Conservation (phyloP, 2,888 invertebrate genomes). For the Ditylenchus weischeri region DNA sequence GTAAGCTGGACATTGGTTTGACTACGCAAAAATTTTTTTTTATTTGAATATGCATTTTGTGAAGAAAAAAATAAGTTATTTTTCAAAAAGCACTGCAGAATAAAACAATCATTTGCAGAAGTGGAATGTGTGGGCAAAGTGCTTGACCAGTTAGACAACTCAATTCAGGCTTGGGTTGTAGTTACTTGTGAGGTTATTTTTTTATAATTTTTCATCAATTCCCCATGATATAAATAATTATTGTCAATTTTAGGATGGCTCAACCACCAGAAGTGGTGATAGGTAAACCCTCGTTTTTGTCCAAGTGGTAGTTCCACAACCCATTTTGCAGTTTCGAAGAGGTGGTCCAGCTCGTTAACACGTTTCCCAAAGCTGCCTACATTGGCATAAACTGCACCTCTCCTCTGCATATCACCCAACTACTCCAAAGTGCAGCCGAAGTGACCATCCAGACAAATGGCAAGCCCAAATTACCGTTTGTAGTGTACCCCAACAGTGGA, state of each 20-base stretch:
- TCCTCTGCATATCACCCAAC: slow-evolving; percentile 68
- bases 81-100: too few species aligned
- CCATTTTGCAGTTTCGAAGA: slow-evolving; percentile 59
- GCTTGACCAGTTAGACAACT: slow-evolving; percentile 74
- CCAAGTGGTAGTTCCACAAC: too few species aligned
- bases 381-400: slow-evolving; percentile 84
- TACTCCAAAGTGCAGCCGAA: slow-evolving; percentile 61
- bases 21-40: too few species aligned
- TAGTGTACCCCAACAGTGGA: slow-evolving; percentile 90
- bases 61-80: too few species aligned
- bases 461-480: slow-evolving; percentile 65
- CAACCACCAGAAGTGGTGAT: slow-evolving; percentile 75
- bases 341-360: slow-evolving; percentile 65
- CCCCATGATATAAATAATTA: background rate
- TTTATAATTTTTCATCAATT: background rate
- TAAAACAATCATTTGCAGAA: too few species aligned
- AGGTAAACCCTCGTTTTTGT: slow-evolving; percentile 71
- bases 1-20: background rate
- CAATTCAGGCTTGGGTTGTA: slow-evolving; percentile 73
- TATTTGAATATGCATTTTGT: too few species aligned
- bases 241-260: slow-evolving; percentile 64
- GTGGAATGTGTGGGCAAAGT: slow-evolving; percentile 78
- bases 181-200: slow-evolving; percentile 76
- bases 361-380: slow-evolving; percentile 69
- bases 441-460: background rate